Evolutionary conservation across 2,797 vertebrate genomes (phyloP).

Genomic region (Esox lucius): DNA sequence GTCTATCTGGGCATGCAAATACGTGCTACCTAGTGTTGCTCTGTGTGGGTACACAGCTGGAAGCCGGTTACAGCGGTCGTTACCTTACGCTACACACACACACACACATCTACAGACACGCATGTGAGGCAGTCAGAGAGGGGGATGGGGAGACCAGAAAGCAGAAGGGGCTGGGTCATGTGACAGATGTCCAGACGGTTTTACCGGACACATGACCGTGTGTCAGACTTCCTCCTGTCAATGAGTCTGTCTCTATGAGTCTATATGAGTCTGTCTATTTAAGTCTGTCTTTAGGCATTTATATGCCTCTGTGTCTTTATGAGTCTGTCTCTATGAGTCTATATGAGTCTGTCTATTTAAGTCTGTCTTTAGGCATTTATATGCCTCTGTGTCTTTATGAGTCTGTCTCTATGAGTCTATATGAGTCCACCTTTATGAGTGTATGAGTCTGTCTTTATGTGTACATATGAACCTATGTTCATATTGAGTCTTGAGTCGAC

Average conservation of each 20-base stretch:
- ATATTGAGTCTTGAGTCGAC: too few relatives aligned
- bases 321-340: background rate
- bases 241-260: slow-evolving; percentile 1
- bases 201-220: background rate
- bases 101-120: background rate
- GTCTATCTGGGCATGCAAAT: background rate
- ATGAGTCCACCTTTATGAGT: background rate
- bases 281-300: background rate
- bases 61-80: background rate
- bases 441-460: background rate
- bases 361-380: background rate
- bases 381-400: background rate
- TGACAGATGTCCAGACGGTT: background rate
- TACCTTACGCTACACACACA: background rate
- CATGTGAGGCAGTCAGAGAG: too few relatives aligned
- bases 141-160: background rate
- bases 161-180: background rate
- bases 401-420: background rate
- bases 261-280: slow-evolving; percentile 10
- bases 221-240: background rate
- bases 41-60: background rate
- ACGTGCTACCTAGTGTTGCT: background rate
- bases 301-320: background rate
- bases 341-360: background rate
- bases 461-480: too few relatives aligned